A percentile compares a stretch with the other conserved stretches of the same genome.
Evolutionary conservation across 2,113 vertebrate genomes (phyloP).

Genomic region (Stercorarius parasiticus): DNA sequence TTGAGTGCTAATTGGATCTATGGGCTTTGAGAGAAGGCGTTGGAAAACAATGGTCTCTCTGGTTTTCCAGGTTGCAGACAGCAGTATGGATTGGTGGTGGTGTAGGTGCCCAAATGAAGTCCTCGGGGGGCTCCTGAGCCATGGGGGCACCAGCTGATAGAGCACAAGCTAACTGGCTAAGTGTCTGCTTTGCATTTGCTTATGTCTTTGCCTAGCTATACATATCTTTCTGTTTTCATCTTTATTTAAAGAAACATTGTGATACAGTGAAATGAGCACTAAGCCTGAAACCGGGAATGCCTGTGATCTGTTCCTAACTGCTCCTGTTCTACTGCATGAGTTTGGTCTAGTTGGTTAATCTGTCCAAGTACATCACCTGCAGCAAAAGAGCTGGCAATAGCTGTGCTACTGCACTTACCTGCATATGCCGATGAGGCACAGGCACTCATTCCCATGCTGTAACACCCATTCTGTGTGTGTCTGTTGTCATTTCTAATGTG

Average conservation of each 20-base stretch:
- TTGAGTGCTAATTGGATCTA: slow-evolving; percentile 36
- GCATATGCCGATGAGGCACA: rapidly evolving
- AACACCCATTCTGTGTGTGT: background rate
- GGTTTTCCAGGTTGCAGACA: background rate
- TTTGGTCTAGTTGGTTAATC: background rate
- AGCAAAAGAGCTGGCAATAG: background rate
- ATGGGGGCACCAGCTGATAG: background rate
- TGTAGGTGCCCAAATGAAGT: background rate
- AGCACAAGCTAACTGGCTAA: background rate
- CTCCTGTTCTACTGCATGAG: background rate
- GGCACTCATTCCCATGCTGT: background rate
- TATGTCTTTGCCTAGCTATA: background rate
- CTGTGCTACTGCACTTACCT: background rate
- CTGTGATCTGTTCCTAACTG: background rate
- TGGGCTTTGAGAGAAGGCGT: background rate
- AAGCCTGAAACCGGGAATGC: background rate
- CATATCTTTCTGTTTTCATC: background rate
- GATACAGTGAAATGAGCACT: background rate
- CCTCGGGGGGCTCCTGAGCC: background rate
- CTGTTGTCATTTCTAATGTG: background rate
- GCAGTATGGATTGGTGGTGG: background rate
- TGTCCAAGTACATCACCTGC: background rate
- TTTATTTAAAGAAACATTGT: background rate
- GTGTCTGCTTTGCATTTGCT: background rate
- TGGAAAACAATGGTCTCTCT: background rate